phyloP scores from a whole-genome alignment of 1,140 invertebrate species.

The Megalopta genalis region DNA sequence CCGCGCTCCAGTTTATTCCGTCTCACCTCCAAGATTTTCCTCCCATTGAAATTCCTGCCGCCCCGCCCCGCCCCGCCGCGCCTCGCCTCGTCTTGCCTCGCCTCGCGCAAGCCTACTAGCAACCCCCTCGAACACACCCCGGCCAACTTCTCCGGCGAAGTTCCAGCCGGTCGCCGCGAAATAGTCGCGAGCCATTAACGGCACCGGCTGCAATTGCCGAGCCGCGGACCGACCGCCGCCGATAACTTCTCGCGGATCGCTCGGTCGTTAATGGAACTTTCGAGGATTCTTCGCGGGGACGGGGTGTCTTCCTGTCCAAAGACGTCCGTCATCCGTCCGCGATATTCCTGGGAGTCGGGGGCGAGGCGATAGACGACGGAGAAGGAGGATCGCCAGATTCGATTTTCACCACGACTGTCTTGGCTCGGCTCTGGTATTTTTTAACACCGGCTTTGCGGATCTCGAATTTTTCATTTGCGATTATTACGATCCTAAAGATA shows the following conservation, averaged over 20 bases:
- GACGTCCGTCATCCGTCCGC: not conserved
- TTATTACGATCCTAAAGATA: too few species aligned
- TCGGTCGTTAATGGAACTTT: constrained; percentile 37
- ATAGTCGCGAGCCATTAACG: constrained; percentile 56
- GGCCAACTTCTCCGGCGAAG: constrained; percentile 22
- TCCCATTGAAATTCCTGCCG: constrained; percentile 68
- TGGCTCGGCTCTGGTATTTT: too few species aligned
- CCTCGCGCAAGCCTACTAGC: too few species aligned
- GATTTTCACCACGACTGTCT: too few species aligned
- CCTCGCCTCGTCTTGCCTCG: too few species aligned
- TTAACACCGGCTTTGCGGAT: too few species aligned
- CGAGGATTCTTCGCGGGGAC: not conserved
- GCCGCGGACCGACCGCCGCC: constrained; percentile 16
- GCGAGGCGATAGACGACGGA: too few species aligned
- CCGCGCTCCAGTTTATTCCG: constrained; percentile 73
- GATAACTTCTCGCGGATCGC: constrained; percentile 42
- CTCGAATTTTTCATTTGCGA: too few species aligned
- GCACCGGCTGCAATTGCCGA: constrained; percentile 26
- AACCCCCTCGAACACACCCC: not conserved
- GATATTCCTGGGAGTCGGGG: not conserved
- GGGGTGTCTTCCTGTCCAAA: not conserved
- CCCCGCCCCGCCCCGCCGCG: not conserved
- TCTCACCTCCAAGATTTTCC: constrained; percentile 72
- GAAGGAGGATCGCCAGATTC: too few species aligned
- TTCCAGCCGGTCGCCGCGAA: constrained; percentile 43